Percentiles rank a stretch among this genome's conserved stretches.
These are phyloP conservation scores for Hanleya hanleyi DNA, from an alignment of 2,888 invertebrate genomes.

Conservation along the genomic window DNA sequence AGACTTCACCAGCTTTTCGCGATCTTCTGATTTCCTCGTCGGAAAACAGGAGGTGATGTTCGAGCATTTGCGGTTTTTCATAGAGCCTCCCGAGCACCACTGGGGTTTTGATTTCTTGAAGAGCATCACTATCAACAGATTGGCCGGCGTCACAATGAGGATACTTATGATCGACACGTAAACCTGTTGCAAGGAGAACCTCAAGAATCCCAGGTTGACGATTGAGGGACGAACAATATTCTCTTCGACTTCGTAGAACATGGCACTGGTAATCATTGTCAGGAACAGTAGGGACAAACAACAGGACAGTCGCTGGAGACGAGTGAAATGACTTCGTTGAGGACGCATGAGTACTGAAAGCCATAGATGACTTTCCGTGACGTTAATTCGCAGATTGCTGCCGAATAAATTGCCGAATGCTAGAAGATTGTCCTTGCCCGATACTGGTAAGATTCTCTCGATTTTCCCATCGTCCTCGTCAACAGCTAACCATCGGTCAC, in stretches of 20 bases:
- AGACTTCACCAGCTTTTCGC: background rate
- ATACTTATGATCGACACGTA: slow-evolving; percentile 47
- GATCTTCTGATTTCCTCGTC: background rate
- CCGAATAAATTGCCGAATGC: slow-evolving; percentile 22
- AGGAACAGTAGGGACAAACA: slow-evolving; percentile 67
- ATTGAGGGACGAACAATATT: background rate
- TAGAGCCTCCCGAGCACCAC: background rate
- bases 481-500: slow-evolving; percentile 55
- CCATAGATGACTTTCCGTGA: slow-evolving; percentile 71
- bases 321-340: slow-evolving; percentile 65
- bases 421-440: background rate
- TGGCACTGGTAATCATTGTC: slow-evolving; percentile 71
- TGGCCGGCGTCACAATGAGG: slow-evolving; percentile 65
- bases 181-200: slow-evolving; percentile 48
- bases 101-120: slow-evolving; percentile 48
- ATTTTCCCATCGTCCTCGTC: slow-evolving; percentile 10
- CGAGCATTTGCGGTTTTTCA: too few relatives aligned
- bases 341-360: slow-evolving; percentile 71
- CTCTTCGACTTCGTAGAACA: slow-evolving; percentile 60
- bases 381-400: slow-evolving; percentile 49
- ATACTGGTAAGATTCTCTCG: background rate
- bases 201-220: slow-evolving; percentile 61
- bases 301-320: slow-evolving; percentile 60
- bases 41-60: background rate
- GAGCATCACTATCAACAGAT: slow-evolving; percentile 58